These are phyloP conservation scores for Leistus spinibarbis DNA, from an alignment of 2,888 invertebrate species.

Conservation along the genomic window DNA sequence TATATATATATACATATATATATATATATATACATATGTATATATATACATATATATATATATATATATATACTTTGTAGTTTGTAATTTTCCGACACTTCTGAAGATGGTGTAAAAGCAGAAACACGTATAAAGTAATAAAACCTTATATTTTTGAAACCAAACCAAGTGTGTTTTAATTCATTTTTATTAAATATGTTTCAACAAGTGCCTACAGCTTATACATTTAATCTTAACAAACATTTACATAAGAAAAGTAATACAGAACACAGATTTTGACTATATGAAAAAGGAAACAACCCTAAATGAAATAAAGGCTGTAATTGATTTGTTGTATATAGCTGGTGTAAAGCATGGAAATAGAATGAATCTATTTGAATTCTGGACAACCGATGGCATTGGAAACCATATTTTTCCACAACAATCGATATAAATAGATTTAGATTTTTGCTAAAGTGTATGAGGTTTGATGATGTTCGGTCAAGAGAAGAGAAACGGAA, in stretches of 20 bases:
- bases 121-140: too few species aligned
- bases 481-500: conserved; percentile 12
- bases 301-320: conserved; percentile 35
- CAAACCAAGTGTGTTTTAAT: too few species aligned
- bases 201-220: too few species aligned
- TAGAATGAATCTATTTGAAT: conserved; percentile 25
- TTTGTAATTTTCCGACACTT: too few species aligned
- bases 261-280: conserved; percentile 4
- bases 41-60: too few species aligned
- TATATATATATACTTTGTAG: too few species aligned
- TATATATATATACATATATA: too few species aligned
- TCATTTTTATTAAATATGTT: too few species aligned
- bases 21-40: too few species aligned
- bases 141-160: too few species aligned
- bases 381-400: conserved; percentile 28
- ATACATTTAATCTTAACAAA: too few species aligned
- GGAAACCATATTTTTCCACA: conserved; percentile 8
- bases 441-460: conserved; percentile 25
- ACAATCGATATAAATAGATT: conserved; percentile 27
- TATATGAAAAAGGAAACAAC: conserved; percentile 20
- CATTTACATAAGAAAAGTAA: conserved; percentile 30
- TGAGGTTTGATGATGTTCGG: conserved; percentile 15
- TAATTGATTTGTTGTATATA: conserved; percentile 39
- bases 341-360: conserved; percentile 29
- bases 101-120: too few species aligned